A percentile compares a stretch with the other conserved stretches of the same genome.
These are phyloP conservation scores for Frankliniella fusca DNA, from an alignment of 2,888 invertebrate genomes.

Conservation along the genomic window DNA sequence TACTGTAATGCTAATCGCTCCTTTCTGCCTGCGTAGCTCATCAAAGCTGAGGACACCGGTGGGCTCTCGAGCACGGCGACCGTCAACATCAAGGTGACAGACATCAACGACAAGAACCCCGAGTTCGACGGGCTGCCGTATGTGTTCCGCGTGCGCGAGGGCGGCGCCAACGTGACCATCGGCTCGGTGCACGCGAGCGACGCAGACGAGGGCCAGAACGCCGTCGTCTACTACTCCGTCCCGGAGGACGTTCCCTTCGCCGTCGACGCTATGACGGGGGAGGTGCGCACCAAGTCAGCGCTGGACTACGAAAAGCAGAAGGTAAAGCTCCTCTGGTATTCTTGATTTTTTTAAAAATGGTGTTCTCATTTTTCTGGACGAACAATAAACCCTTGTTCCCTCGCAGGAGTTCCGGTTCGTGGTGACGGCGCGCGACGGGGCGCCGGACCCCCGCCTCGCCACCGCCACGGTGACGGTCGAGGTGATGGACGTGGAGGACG, in stretches of 20 bases:
- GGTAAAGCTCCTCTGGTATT: slow-evolving; percentile 49
- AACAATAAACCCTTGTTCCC: too few species aligned
- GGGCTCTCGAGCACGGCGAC: slow-evolving; percentile 76
- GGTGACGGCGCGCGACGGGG: slow-evolving; percentile 84
- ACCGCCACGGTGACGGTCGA: slow-evolving; percentile 80
- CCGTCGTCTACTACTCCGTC: slow-evolving; percentile 72
- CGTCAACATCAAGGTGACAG: slow-evolving; percentile 83
- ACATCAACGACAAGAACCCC: slow-evolving; percentile 89
- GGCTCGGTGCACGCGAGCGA: slow-evolving; percentile 82
- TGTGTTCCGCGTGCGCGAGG: slow-evolving; percentile 76
- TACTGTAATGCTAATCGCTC: background rate
- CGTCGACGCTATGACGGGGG: slow-evolving; percentile 73
- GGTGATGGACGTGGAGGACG: slow-evolving; percentile 77
- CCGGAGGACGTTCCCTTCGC: slow-evolving; percentile 73
- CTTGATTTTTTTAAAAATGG: background rate
- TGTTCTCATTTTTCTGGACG: background rate
- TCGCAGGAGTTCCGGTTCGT: slow-evolving; percentile 71
- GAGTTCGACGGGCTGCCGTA: slow-evolving; percentile 80
- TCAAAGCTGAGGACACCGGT: slow-evolving; percentile 82
- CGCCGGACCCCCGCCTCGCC: slow-evolving; percentile 76
- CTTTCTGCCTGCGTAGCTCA: slow-evolving; percentile 53
- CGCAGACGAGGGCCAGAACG: slow-evolving; percentile 80
- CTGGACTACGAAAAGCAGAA: slow-evolving; percentile 79
- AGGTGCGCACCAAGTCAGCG: slow-evolving; percentile 67
- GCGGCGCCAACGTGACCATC: slow-evolving; percentile 54